Evolutionary conservation across 2,888 invertebrate species (phyloP), one percentile per base, ranked within the genome.

Genomic region (Limnephilus lunatus): DNA sequence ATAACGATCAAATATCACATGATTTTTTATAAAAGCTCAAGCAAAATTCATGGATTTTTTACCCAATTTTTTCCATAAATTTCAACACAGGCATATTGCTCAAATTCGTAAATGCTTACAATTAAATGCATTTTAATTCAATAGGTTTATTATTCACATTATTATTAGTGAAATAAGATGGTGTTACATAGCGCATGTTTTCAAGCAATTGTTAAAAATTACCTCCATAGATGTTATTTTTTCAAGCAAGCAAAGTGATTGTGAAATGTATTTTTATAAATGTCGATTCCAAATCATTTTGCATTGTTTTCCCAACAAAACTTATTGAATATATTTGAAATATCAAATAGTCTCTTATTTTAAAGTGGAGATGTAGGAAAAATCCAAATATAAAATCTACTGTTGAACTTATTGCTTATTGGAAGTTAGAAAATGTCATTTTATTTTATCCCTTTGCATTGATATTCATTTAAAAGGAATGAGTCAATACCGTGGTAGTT

Each of bases 1-100:
- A 68, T 68, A 68, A 68, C 68, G 68, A 68, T 68, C 68, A 68
- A 68, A 68, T 68, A 68, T 68, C 68, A 68, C 68, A 68, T 68
- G 68, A 68, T 68, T 68, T n/a, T 68, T 68, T n/a, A 68, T n/a
- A 68, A n/a, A 25, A n/a, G 68, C 68, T 68, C 68, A 68, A 68
- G 25, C n/a, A 68, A 68, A 68, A 68, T 68, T 68, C 68, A 68
- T 68, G 68, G 68, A 68, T 68, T 68, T 68, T 68, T 68, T 25
- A 68, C 68, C 68, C 68, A 68, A 68, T 68, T 68, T 68, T 68
- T 68, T 68, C 68, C 68, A 68, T 68, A 68, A 68, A 68, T 68
- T 68, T 68, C 68, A 68, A 68, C 68, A 68, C 68, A 68, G 68
- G 68, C 25, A 9, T 68, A 68, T 68, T 68, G 68, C 68, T 68